Evolutionary conservation across 1,140 invertebrate species (phyloP).

Genomic region (Bombus polaris): DNA sequence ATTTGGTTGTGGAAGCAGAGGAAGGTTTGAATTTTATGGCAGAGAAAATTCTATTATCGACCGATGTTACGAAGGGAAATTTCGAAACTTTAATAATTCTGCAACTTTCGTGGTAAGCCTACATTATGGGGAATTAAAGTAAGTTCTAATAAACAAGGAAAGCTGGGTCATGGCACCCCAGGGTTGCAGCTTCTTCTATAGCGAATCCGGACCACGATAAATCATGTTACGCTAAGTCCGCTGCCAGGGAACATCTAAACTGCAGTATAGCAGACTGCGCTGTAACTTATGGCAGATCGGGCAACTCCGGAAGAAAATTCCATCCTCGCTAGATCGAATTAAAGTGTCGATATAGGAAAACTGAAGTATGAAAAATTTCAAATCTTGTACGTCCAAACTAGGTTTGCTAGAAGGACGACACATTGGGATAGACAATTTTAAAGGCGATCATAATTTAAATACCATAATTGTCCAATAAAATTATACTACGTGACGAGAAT

Average conservation of each 20-base stretch:
- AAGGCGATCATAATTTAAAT: too few relatives aligned
- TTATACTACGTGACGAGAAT: too few relatives aligned
- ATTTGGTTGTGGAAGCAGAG: too few relatives aligned
- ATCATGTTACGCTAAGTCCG: conserved; percentile 18
- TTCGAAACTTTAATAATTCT: not conserved
- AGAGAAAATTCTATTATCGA: not conserved
- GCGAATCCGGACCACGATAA: conserved; percentile 5
- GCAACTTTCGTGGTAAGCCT: not conserved
- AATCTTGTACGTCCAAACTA: not conserved
- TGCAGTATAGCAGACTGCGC: not conserved
- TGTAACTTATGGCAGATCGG: conserved; percentile 2
- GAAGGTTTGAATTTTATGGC: not conserved
- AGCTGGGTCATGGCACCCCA: not conserved
- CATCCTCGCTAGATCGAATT: not conserved
- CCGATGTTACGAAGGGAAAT: not conserved
- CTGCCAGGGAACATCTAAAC: not conserved
- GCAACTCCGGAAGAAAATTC: not conserved
- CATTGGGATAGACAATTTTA: not conserved
- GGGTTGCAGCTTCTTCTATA: not conserved
- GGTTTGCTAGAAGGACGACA: too few relatives aligned
- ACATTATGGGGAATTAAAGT: not conserved
- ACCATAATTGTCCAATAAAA: too few relatives aligned
- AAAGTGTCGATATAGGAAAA: conserved; percentile 1
- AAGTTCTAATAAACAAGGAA: not conserved
- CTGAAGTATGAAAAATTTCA: not conserved